Conservation (phyloP, 92 coral and sea anemone genomes). For the Umimayanthus chanpuru region DNA sequence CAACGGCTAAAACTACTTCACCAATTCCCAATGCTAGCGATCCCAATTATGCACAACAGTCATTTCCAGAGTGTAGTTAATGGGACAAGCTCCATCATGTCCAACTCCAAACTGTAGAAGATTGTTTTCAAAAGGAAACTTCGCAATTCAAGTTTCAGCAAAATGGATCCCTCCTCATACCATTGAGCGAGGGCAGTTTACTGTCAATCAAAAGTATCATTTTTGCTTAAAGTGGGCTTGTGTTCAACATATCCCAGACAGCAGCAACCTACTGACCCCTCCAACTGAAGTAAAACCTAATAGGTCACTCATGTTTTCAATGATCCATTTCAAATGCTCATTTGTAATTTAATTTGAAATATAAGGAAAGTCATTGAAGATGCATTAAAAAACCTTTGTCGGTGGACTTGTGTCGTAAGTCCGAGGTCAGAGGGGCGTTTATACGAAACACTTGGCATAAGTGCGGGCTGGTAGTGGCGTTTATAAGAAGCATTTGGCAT, state of each 20-base stretch:
- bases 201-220: constrained; percentile 46
- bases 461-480: background rate
- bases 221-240: constrained; percentile 67
- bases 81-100: constrained; percentile 53
- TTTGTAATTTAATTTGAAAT: background rate
- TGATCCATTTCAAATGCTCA: background rate
- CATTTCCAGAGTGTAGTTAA: constrained; percentile 45
- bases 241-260: constrained; percentile 38
- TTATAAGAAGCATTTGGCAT: background rate
- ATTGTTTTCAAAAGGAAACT: constrained; percentile 48
- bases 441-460: background rate
- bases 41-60: constrained; percentile 39
- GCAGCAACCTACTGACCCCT: constrained; percentile 51
- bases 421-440: background rate
- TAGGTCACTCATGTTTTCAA: background rate
- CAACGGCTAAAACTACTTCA: background rate
- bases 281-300: constrained; percentile 18
- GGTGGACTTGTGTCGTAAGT: background rate
- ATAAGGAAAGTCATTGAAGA: background rate
- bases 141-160: constrained; percentile 58
- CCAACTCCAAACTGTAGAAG: constrained; percentile 54
- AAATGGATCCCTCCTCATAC: constrained; percentile 57
- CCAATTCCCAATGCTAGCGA: constrained; percentile 29
- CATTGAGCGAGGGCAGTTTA: constrained; percentile 48
- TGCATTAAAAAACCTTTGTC: background rate